Conservation (phyloP, 37 sponge, comb jelly and placozoan species). For the Aplysina aerophoba region DNA sequence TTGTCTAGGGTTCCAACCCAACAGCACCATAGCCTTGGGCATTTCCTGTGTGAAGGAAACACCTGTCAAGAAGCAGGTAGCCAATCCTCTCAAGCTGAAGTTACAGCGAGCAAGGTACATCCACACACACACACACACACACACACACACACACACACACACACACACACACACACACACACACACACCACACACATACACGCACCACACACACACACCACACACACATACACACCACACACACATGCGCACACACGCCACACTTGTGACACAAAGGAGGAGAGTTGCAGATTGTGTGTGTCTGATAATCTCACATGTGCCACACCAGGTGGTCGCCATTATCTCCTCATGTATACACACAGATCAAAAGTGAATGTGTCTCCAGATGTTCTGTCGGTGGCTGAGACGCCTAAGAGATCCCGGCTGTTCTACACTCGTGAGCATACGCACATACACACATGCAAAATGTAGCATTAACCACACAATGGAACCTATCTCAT, state of each 20-base stretch:
- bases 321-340: neutral
- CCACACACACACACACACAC: neutral
- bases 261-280: too few species aligned
- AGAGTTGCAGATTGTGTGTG: too few species aligned
- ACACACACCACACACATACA: neutral
- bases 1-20: too few species aligned
- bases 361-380: neutral
- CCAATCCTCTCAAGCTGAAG: constrained; percentile 64
- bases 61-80: constrained; percentile 78
- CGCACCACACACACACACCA: neutral
- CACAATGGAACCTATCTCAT: too few species aligned
- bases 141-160: neutral
- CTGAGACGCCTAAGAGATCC: constrained; percentile 25
- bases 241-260: too few species aligned
- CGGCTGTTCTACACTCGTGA: constrained; percentile 11
- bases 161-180: neutral
- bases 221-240: too few species aligned
- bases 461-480: too few species aligned
- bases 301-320: too few species aligned
- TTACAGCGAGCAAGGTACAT: constrained; percentile 63
- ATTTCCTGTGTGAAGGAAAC: constrained; percentile 62
- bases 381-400: neutral
- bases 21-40: neutral
- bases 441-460: neutral
- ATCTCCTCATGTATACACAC: neutral